A percentile compares a stretch with the other conserved stretches of the same genome.
phyloP scores from a whole-genome alignment of 2,888 invertebrate genomes.

The Orthosia gracilis region DNA sequence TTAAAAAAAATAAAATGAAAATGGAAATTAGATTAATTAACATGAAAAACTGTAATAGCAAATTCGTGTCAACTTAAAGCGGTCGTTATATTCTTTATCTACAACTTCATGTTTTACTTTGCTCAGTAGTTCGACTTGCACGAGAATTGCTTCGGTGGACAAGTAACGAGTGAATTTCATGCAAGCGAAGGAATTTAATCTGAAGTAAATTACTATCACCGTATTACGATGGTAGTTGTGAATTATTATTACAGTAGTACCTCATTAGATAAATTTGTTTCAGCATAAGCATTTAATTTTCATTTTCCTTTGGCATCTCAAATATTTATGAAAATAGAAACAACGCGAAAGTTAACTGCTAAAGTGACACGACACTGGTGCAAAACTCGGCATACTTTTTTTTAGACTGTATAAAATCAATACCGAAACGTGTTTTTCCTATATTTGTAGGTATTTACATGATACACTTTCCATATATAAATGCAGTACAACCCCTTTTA shows the following conservation, averaged over 20 bases:
- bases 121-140: constrained; percentile 20
- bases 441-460: too few relatives aligned
- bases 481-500: too few relatives aligned
- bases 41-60: neutral
- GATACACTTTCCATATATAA: too few relatives aligned
- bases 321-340: too few relatives aligned
- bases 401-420: too few relatives aligned
- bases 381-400: too few relatives aligned
- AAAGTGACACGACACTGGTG: too few relatives aligned
- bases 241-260: too few relatives aligned
- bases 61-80: neutral
- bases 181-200: constrained; percentile 1
- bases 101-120: constrained; percentile 26
- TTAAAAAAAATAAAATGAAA: neutral
- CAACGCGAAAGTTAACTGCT: too few relatives aligned
- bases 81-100: neutral
- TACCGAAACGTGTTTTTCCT: too few relatives aligned
- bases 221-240: neutral
- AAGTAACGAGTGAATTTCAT: constrained; percentile 29
- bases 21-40: neutral
- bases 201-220: constrained; percentile 3
- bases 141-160: constrained; percentile 19
- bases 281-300: too few relatives aligned
- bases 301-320: too few relatives aligned
- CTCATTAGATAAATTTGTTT: neutral